Evolutionary conservation across 2,113 vertebrate species (phyloP), one percentile per base, ranked within the genome.

Genomic region (Lathamus discolor): DNA sequence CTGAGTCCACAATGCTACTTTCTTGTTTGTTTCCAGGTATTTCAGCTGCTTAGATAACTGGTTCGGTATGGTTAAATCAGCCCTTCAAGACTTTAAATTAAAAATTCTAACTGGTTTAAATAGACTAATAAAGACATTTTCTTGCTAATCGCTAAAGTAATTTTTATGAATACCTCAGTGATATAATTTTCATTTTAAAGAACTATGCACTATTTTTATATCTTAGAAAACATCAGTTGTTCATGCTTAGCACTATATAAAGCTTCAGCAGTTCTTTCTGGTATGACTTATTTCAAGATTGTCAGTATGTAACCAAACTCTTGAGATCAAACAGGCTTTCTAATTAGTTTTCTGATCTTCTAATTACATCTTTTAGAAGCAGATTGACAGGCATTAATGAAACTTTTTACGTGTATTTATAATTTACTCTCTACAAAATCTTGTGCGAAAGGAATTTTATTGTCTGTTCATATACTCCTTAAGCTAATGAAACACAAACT

Each of bases 341-440:
- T 91, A 95, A 95, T 92, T 92, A 89, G 67, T 67, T 80, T 79
- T 95, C 74, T 96, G 83, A 95, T 96, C 86, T 91, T 87, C 62
- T 95, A 96, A 96, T 93, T 96, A 18, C 77, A 85, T 94, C 44
- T 89, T 82, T 92, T 93, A 89, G 57, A 82, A 95, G 74, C 83
- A 92, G 81, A 89, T 67, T 96, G 95, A 87, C 62, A 69, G 59
- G n/a, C 81, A 85, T 80, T 86, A 92, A 66, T 92, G 74, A 85
- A 81, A 89, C 3, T 79, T 69, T 73, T 79, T 22, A 79, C 70
- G 44, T 89, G 19, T 66, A 69, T 96, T 89, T 94, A 73, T 88
- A 79, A 76, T 79, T 92, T 91, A n/a, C 22, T 67, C 59, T 55
- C 29, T 84, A 49, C 22, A 83, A 82, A 92, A 73, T 61, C 59